phyloP scores from a whole-genome alignment of 35 echinoderm and acorn worm species.

The Anneissia japonica region DNA sequence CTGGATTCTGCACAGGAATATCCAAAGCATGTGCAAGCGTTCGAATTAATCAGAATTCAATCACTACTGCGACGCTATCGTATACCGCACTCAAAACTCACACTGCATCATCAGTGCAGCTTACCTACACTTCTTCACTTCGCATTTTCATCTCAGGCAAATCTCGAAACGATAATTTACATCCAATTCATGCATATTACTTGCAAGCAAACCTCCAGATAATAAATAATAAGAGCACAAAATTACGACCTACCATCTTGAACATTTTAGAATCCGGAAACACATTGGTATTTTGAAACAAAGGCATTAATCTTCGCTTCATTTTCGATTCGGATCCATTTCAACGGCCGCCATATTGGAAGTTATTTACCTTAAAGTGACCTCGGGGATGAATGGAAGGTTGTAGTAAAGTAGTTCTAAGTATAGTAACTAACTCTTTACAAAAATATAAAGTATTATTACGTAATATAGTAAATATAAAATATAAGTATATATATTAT shows the following conservation, averaged over 20 bases:
- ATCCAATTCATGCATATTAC: not conserved
- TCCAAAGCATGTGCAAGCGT: not conserved
- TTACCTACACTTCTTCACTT: not conserved
- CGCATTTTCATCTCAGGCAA: not conserved
- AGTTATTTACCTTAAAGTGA: not conserved
- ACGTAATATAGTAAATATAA: not conserved
- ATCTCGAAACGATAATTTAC: not conserved
- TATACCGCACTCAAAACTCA: not conserved
- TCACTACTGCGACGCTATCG: not conserved
- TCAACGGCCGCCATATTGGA: conserved; percentile 1
- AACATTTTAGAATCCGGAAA: not conserved
- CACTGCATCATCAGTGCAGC: not conserved
- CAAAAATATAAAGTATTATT: not conserved
- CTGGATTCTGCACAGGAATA: not conserved
- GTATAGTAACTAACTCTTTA: not conserved
- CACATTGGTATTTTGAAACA: not conserved
- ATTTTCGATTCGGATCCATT: not conserved
- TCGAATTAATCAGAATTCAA: not conserved
- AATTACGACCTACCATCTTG: not conserved
- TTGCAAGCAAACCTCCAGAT: not conserved
- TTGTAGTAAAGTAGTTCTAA: not conserved
- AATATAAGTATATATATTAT: too few relatives aligned
- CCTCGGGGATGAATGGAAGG: not conserved
- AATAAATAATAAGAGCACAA: not conserved
- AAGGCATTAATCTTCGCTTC: not conserved